Percentiles rank a stretch among this genome's conserved stretches.
Conservation (phyloP, 2,113 vertebrate species). For the Eira barbara region DNA sequence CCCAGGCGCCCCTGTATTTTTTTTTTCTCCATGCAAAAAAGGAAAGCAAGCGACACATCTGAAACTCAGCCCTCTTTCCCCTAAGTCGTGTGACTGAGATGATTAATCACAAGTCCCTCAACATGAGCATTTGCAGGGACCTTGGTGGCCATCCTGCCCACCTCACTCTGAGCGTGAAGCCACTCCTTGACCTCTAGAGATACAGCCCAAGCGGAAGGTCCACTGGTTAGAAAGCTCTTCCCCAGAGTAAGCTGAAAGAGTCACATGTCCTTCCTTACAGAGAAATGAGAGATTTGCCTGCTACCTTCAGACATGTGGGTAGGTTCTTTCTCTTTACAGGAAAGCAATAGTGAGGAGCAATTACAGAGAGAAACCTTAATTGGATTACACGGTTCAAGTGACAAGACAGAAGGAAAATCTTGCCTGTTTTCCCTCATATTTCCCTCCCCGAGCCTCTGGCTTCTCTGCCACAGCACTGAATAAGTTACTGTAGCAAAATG, state of each 20-base stretch:
- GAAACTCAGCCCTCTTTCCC: background rate
- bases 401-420: background rate
- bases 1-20: too few relatives aligned
- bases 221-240: background rate
- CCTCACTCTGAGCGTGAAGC: background rate
- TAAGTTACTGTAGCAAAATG: background rate
- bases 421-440: background rate
- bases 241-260: background rate
- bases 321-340: background rate
- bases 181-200: background rate
- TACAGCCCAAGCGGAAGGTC: background rate
- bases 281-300: background rate
- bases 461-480: background rate
- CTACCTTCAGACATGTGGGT: background rate
- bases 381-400: background rate
- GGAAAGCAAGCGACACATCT: background rate
- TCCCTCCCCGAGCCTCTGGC: background rate
- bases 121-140: background rate
- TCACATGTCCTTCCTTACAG: background rate
- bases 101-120: background rate
- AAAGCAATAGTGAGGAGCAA: background rate
- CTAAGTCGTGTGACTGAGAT: background rate
- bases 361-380: background rate
- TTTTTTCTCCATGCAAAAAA: background rate
- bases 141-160: background rate